Base-by-base conservation (phyloP, 2,888 invertebrate species). In the Latheticus oryzae region DNA sequence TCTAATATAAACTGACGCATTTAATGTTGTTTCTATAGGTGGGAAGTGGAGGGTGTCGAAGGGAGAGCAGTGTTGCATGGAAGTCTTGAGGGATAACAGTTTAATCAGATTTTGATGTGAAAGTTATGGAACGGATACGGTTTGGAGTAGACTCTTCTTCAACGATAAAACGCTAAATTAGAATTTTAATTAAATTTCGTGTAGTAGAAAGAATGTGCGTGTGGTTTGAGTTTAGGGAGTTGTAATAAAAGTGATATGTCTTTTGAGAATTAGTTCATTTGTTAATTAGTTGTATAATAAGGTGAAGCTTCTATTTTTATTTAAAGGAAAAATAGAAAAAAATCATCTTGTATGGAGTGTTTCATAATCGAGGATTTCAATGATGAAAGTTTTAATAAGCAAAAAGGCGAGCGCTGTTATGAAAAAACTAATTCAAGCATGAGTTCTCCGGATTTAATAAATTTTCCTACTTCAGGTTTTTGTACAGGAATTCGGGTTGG, bases 401-500 rank as follows among this genome's bases (percentile, higher is more conserved):
- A n/a, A 19, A 19, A 5, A 19, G 21, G 3, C 21, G 5, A 5
- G 21, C 21, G 5, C 21, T 19, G 21, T 19, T 3, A 19, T 19
- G 21, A 19, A 38, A 45, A 45, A 12, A 45, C 30, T 45, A 45
- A 45, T 32, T 45, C 13, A 30, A 21, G 3, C 13, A 7, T 35
- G 16, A 48, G 11, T 48, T 48, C 38, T 30, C 28, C 28, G 30
- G 51, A 38, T 51, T 51, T 28, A 28, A 51, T 38, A 12, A 26
- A 11, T 5, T 16, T 4, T 17, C 42, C 9, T 13, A 26, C 8
- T 11, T 15, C 8, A 37, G 38, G 30, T 17, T 4, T 19, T 5
- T 16, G 38, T 42, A 17, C 23, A 42, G 52, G 42, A 53, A 53
- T 19, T 33, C 5, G 55, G 30, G 52, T 23, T 28, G 52, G 60